phyloP scores from a whole-genome alignment of 2,113 vertebrate species.

The Camarhynchus parvulus region DNA sequence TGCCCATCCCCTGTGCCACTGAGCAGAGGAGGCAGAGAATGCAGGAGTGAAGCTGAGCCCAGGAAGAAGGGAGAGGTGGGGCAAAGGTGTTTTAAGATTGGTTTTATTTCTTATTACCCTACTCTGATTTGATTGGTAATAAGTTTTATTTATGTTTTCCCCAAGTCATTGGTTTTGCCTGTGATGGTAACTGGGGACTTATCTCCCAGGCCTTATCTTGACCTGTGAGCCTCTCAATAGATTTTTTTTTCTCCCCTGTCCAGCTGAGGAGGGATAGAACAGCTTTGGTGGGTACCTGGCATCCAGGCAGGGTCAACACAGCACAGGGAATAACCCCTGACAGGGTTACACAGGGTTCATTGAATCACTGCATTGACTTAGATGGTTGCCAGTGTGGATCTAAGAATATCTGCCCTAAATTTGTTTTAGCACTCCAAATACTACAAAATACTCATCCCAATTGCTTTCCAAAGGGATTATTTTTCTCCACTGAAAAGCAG shows the following conservation, averaged over 20 bases:
- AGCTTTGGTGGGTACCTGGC: neutral
- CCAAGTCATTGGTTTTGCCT: neutral
- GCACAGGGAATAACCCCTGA: neutral
- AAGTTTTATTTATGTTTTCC: neutral
- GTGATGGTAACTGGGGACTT: neutral
- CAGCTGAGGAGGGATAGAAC: neutral
- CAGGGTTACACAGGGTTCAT: neutral
- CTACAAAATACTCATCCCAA: conserved; percentile 36
- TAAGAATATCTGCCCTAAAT: conserved; percentile 55
- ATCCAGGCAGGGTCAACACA: neutral
- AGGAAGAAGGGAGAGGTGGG: neutral
- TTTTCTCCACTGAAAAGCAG: conserved; percentile 44
- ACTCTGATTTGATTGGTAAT: neutral
- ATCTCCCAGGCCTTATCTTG: neutral
- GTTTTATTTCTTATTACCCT: neutral
- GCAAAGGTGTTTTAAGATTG: neutral
- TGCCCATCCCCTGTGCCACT: neutral
- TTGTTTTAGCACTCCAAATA: conserved; percentile 46
- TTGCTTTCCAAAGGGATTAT: conserved; percentile 61
- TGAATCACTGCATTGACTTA: conserved; percentile 27
- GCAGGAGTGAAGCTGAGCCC: neutral
- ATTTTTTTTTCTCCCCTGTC: neutral
- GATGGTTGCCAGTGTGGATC: neutral
- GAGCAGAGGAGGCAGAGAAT: neutral
- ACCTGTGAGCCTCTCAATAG: fast-evolving